Conservation (phyloP, 2,797 vertebrate genomes). For the Acridotheres tristis region DNA sequence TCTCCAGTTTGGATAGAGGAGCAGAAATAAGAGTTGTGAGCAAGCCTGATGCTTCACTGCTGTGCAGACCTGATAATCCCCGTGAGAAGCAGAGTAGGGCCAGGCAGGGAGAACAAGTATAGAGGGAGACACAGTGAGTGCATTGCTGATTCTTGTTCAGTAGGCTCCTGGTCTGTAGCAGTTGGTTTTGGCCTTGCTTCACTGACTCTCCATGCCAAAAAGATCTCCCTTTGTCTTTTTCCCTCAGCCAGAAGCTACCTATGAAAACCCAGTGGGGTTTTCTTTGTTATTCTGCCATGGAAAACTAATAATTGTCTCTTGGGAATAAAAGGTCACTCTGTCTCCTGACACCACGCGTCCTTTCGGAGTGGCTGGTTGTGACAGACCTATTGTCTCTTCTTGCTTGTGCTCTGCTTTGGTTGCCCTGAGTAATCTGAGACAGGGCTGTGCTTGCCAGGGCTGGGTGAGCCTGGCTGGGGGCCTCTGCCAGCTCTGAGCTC, state of each 20-base stretch:
- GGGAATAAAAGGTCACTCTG: conserved; percentile 39
- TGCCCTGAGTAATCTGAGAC: conserved; percentile 45
- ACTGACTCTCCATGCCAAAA: background rate
- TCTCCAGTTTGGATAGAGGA: background rate
- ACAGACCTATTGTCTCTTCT: conserved; percentile 65
- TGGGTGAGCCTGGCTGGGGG: conserved; percentile 9
- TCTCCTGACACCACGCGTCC: background rate
- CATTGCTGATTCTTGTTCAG: background rate
- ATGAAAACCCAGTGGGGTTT: conserved; percentile 35
- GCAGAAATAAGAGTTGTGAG: background rate
- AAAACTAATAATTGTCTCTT: conserved; percentile 57
- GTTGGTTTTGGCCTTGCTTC: background rate
- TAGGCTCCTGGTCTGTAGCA: background rate
- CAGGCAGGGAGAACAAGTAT: background rate
- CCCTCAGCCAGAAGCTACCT: background rate
- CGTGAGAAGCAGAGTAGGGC: background rate
- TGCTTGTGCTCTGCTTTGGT: conserved; percentile 9
- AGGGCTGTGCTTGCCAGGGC: conserved; percentile 51
- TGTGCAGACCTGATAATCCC: background rate
- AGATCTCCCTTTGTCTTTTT: background rate
- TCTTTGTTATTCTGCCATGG: conserved; percentile 55
- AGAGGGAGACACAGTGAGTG: background rate
- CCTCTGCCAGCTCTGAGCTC: conserved; percentile 65
- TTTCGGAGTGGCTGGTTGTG: conserved; percentile 18
- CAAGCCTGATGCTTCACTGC: background rate